Evolutionary conservation across 2,888 invertebrate genomes (phyloP).

Genomic region (Adelphocoris suturalis): DNA sequence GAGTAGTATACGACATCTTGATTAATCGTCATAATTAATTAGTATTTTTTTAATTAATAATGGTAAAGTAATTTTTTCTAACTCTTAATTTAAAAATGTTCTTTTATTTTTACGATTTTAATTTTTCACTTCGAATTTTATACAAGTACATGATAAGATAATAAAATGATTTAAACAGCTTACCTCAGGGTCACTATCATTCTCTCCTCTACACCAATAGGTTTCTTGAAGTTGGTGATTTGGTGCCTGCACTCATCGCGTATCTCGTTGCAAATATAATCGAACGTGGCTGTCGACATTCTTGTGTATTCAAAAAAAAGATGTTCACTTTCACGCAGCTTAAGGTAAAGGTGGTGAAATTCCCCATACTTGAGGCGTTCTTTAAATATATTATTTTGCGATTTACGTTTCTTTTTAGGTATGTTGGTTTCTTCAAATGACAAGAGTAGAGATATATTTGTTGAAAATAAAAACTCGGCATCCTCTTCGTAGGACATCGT

Average conservation of each 20-base stretch:
- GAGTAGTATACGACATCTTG: not conserved
- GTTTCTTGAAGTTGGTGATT: constrained; percentile 6
- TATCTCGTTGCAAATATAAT: constrained; percentile 1
- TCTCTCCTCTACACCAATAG: constrained; percentile 13
- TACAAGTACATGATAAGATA: not conserved
- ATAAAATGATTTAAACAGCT: not conserved
- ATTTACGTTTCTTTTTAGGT: too few species aligned
- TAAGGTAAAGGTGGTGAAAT: too few species aligned
- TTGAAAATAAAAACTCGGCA: too few species aligned
- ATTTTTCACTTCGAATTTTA: constrained; percentile 4
- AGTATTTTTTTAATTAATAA: not conserved
- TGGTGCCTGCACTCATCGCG: constrained; percentile 34
- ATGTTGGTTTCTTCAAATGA: too few species aligned
- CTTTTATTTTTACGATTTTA: not conserved
- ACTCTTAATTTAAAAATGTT: not conserved
- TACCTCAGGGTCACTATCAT: constrained; percentile 2
- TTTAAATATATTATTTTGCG: too few species aligned
- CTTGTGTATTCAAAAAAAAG: not conserved
- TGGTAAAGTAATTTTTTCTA: not conserved
- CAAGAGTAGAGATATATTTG: too few species aligned
- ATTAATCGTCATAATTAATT: not conserved
- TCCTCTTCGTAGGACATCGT: too few species aligned
- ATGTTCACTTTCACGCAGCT: too few species aligned
- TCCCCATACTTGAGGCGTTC: too few species aligned
- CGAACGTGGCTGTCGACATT: not conserved